Base-by-base conservation (phyloP, 2,797 vertebrate genomes). In the Perodicticus potto region DNA sequence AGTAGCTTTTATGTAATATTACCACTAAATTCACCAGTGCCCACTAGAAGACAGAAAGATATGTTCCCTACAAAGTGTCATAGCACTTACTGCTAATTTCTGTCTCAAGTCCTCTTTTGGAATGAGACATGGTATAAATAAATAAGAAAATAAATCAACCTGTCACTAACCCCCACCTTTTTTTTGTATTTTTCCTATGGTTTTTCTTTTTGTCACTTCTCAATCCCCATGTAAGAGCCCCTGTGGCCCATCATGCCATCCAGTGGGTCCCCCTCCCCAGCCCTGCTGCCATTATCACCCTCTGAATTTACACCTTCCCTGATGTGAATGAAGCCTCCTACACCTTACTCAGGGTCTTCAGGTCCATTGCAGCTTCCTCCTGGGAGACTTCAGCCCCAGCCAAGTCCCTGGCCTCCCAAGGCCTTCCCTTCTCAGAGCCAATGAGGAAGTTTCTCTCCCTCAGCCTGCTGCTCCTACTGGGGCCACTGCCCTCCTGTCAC, bases 401-500 rank as follows among this genome's bases (percentile, higher is more conserved):
- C 67, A 76, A 19, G 3, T 23, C 76, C 67, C 25, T 85, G 89
- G 20, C 16, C 80, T 91, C 63, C 23, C 14, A 49, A 32, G 19
- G 20, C 29, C 20, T 61, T 59, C n/a, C 22, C 29, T 84, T 7
- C 25, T 65, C 25, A 55, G 19, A 72, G 32, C 2, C 78, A 43
- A 65, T 1, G 25, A 89, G 37, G 45, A 73, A 20, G 11, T n/a
- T 11, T 69, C 67, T 32, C 17, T 70, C 12, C 37, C 43, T n/a
- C 11, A 40, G 43, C 55, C 65, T 53, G 27, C 13, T 81, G 83
- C 49, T 69, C 69, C 72, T 43, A n/a, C 27, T 12, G 77, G 57
- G 73, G 12, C 12, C 77, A 34, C 19, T 14, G 23, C 4, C 1
- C 6, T 3, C 2, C 11, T 5, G 0, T 40, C 65, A n/a, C n/a